Evolutionary conservation across 2,888 invertebrate species (phyloP).

Genomic region (Cetonia aurata): DNA sequence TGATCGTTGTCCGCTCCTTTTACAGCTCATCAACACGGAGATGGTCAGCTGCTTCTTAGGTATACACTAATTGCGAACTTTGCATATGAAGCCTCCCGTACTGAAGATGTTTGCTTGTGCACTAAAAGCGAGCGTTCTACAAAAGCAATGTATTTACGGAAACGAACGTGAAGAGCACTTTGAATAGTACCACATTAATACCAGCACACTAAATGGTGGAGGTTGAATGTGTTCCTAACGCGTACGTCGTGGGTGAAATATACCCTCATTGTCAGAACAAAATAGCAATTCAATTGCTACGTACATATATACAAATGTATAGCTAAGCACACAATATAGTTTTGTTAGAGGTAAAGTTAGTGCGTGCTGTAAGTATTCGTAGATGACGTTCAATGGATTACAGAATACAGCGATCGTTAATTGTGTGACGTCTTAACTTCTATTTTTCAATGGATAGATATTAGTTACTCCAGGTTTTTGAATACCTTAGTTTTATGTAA

Average conservation of each 20-base stretch:
- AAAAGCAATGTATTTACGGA: slow-evolving; percentile 25
- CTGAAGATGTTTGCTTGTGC: neutral
- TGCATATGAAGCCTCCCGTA: slow-evolving; percentile 2
- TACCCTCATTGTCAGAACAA: slow-evolving; percentile 29
- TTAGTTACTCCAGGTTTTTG: slow-evolving; percentile 4
- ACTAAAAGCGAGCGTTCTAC: slow-evolving; percentile 1
- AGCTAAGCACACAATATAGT: slow-evolving; percentile 27
- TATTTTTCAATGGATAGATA: slow-evolving; percentile 15
- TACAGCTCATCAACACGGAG: too few species aligned
- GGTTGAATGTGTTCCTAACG: slow-evolving; percentile 25
- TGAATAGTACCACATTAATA: slow-evolving; percentile 31
- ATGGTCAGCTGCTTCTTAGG: too few species aligned
- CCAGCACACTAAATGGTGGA: slow-evolving; percentile 9
- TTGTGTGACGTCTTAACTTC: neutral
- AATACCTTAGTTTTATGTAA: too few species aligned
- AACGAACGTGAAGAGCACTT: slow-evolving; percentile 14
- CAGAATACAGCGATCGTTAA: slow-evolving; percentile 15
- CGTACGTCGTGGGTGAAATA: slow-evolving; percentile 24
- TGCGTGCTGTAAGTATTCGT: slow-evolving; percentile 15
- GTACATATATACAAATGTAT: too few species aligned
- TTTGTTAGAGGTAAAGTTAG: slow-evolving; percentile 19
- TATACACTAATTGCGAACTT: slow-evolving; percentile 8
- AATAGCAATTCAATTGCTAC: slow-evolving; percentile 32
- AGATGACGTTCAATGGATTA: slow-evolving; percentile 17
- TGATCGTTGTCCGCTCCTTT: too few species aligned